Evolutionary conservation across 64 coral and sea anemone species (phyloP).

Genomic region (Orbicella faveolata): DNA sequence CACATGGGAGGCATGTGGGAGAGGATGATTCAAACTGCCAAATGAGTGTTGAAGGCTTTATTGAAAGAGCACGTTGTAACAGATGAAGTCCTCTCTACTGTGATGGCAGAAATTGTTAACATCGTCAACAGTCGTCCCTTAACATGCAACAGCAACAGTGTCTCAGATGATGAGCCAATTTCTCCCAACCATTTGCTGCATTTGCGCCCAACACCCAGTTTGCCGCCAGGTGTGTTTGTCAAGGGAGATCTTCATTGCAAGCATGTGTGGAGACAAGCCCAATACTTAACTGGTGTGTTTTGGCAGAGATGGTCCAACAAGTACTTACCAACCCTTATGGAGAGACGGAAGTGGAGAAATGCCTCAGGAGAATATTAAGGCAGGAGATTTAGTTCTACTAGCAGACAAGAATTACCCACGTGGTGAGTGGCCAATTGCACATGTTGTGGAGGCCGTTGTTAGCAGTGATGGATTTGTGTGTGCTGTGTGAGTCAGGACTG

Average conservation of each 20-base stretch:
- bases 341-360: constrained; percentile 38
- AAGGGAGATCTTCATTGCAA: constrained; percentile 38
- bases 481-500: neutral
- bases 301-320: constrained; percentile 24
- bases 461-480: constrained; percentile 21
- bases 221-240: constrained; percentile 35
- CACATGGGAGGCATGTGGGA: constrained; percentile 45
- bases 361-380: constrained; percentile 35
- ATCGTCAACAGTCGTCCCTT: constrained; percentile 44
- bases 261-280: constrained; percentile 45
- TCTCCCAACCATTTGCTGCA: constrained; percentile 49
- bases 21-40: constrained; percentile 29
- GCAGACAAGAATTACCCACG: constrained; percentile 40
- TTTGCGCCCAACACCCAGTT: constrained; percentile 27
- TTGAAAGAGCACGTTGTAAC: neutral
- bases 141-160: constrained; percentile 29
- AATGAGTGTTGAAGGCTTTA: constrained; percentile 9
- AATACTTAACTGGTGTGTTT: constrained; percentile 38
- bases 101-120: constrained; percentile 17
- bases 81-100: neutral
- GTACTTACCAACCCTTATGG: constrained; percentile 34
- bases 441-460: constrained; percentile 22
- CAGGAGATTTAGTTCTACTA: constrained; percentile 36
- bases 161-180: constrained; percentile 29
- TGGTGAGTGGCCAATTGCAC: constrained; percentile 48